A percentile compares a stretch with the other conserved stretches of the same genome.
These are phyloP conservation scores for Leptobrachium leishanense DNA, from an alignment of 2,113 vertebrate genomes.

Conservation along the genomic window DNA sequence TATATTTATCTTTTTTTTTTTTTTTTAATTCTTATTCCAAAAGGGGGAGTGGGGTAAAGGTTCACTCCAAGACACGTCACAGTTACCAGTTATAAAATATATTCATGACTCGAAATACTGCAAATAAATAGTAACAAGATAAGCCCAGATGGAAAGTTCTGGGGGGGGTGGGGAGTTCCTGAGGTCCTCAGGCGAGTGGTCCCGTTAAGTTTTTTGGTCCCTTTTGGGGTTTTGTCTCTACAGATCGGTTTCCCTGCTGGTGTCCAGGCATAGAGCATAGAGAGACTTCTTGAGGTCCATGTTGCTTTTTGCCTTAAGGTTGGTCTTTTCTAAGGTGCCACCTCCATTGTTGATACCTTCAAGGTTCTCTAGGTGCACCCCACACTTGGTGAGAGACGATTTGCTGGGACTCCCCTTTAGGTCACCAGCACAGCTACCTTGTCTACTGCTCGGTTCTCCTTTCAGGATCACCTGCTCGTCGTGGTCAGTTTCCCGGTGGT, in stretches of 20 bases:
- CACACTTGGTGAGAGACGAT: constrained; percentile 71
- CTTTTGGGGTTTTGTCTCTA: constrained; percentile 53
- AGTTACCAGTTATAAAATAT: constrained; percentile 22
- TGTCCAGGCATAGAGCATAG: constrained; percentile 88
- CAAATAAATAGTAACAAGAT: constrained; percentile 15
- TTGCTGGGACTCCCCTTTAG: constrained; percentile 71
- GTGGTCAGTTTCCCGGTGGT: too few species aligned
- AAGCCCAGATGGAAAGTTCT: background rate
- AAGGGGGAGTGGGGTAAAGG: background rate
- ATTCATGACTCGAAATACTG: constrained; percentile 9
- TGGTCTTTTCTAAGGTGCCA: constrained; percentile 72
- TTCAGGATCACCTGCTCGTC: constrained; percentile 66
- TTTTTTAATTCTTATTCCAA: background rate
- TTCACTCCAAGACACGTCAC: background rate
- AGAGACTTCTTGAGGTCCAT: constrained; percentile 84
- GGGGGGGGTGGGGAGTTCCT: background rate
- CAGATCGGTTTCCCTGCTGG: constrained; percentile 84
- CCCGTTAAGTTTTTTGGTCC: background rate
- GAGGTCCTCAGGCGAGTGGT: background rate
- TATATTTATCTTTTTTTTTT: too few species aligned
- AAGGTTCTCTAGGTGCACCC: constrained; percentile 68
- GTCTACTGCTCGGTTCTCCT: constrained; percentile 70
- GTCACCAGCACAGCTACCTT: constrained; percentile 59
- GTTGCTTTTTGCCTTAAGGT: constrained; percentile 84
- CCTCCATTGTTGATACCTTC: constrained; percentile 64